Percentiles rank a stretch among this genome's conserved stretches.
Conservation (phyloP, 2,888 invertebrate genomes). For the Synergus umbraculus region DNA sequence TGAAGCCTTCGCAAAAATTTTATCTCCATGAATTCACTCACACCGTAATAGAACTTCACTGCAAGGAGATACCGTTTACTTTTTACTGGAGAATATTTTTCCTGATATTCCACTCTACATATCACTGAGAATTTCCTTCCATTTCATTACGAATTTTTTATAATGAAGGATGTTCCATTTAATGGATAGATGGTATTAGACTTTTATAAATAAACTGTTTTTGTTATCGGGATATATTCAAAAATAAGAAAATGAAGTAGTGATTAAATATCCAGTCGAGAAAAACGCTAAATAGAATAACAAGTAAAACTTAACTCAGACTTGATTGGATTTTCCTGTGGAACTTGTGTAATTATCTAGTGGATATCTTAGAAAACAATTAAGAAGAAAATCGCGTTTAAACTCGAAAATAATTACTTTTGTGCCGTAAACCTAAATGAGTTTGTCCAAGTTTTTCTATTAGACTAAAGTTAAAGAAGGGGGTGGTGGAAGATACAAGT, state of each 20-base stretch:
- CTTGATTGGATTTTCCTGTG: conserved; percentile 35
- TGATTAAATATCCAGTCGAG: neutral
- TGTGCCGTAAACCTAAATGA: conserved; percentile 36
- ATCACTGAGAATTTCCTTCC: neutral
- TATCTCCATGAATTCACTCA: conserved; percentile 32
- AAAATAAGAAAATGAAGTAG: no score
- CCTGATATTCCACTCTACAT: conserved; percentile 9
- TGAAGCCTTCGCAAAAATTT: conserved; percentile 42
- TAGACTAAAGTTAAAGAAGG: conserved; percentile 36
- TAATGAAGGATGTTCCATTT: neutral
- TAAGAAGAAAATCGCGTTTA: conserved; percentile 38
- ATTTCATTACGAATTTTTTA: conserved; percentile 33
- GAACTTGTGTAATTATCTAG: conserved; percentile 37
- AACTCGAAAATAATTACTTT: conserved; percentile 41
- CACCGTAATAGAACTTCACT: conserved; percentile 19
- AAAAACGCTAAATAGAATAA: neutral
- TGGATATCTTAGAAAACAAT: conserved; percentile 34
- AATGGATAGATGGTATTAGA: no score
- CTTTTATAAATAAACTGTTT: no score
- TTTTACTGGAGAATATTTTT: conserved; percentile 21
- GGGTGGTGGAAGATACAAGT: conserved; percentile 3
- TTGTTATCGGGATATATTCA: no score
- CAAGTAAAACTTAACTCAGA: neutral
- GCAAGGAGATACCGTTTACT: conserved; percentile 21
- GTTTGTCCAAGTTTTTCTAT: conserved; percentile 37